phyloP scores from a whole-genome alignment of 2,113 vertebrate genomes.

The Oreocharis arfaki region DNA sequence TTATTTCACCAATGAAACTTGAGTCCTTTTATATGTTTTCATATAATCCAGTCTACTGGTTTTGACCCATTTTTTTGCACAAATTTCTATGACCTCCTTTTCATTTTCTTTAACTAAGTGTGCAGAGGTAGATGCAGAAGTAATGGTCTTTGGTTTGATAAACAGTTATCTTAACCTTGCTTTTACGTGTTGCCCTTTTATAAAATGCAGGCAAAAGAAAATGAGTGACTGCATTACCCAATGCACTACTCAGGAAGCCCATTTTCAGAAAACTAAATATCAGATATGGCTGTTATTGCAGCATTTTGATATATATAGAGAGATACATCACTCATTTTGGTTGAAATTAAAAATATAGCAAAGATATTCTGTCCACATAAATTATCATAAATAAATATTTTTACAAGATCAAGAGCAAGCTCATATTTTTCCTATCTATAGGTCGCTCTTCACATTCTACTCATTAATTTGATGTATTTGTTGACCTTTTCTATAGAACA shows the following conservation, averaged over 20 bases:
- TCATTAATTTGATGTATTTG: not conserved
- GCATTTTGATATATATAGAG: not conserved
- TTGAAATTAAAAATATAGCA: not conserved
- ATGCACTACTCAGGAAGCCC: not conserved
- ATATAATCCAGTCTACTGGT: not conserved
- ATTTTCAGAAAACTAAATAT: not conserved
- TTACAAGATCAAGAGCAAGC: not conserved
- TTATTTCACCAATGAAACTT: not conserved
- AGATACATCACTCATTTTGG: not conserved
- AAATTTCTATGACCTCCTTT: not conserved
- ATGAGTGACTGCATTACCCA: not conserved
- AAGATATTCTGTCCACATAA: not conserved
- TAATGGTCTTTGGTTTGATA: not conserved
- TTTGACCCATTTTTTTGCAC: not conserved
- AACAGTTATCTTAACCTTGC: not conserved
- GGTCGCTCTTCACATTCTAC: not conserved
- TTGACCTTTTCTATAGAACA: not conserved
- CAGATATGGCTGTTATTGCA: not conserved
- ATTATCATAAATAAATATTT: conserved; percentile 14
- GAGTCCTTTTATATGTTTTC: not conserved
- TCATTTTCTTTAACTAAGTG: not conserved
- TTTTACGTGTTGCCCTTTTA: not conserved
- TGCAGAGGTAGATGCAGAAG: not conserved
- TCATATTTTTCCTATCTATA: not conserved
- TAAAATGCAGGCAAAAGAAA: not conserved